phyloP scores from a whole-genome alignment of 1,140 invertebrate species.

The Bombus picipes region DNA sequence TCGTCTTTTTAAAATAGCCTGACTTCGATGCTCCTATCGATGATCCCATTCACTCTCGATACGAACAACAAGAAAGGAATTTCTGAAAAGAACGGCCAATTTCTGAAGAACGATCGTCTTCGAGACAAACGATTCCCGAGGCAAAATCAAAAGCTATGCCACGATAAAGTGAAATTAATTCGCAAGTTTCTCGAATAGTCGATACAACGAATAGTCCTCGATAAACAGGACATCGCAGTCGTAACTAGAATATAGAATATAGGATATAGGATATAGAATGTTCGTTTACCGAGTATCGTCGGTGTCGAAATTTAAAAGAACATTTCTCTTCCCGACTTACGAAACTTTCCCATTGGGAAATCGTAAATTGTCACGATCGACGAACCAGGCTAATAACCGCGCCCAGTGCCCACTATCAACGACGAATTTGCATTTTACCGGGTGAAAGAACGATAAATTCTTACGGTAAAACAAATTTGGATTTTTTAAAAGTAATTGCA shows the following conservation, averaged over 20 bases:
- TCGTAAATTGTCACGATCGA: too few species aligned
- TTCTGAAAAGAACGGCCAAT: conserved; percentile 35
- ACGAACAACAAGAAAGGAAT: conserved; percentile 17
- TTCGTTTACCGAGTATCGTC: not conserved
- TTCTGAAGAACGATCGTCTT: conserved; percentile 7
- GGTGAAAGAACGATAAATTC: not conserved
- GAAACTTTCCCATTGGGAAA: conserved; percentile 52
- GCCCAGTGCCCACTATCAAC: not conserved
- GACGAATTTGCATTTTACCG: conserved; percentile 1
- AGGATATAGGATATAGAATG: not conserved
- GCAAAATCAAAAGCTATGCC: conserved; percentile 8
- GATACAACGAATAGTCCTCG: not conserved
- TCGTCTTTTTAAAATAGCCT: conserved; percentile 1
- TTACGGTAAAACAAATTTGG: too few species aligned
- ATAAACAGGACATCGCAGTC: too few species aligned
- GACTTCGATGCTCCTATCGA: not conserved
- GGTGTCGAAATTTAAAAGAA: not conserved
- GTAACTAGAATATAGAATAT: too few species aligned
- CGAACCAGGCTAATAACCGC: too few species aligned
- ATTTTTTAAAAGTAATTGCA: too few species aligned
- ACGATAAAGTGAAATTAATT: conserved; percentile 35
- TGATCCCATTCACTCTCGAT: not conserved
- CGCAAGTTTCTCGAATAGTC: not conserved
- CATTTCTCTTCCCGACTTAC: not conserved
- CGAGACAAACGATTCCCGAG: conserved; percentile 2